Conservation (phyloP, 2,113 vertebrate species). For the Tragelaphus strepsiceros region DNA sequence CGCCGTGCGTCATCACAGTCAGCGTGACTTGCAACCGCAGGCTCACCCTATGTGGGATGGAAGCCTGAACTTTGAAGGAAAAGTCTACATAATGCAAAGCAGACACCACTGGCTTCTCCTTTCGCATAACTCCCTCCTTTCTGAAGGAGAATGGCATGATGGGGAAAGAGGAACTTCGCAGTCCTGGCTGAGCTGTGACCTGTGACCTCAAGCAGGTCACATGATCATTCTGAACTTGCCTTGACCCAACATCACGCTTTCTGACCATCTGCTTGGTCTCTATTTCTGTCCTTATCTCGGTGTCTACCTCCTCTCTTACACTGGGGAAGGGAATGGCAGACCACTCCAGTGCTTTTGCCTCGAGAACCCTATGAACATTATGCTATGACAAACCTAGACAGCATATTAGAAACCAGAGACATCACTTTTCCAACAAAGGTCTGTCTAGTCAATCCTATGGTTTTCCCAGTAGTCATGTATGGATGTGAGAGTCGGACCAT, state of each 20-base stretch:
- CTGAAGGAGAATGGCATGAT: not conserved
- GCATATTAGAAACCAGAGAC: not conserved
- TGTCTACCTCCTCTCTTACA: not conserved
- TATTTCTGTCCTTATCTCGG: too few species aligned
- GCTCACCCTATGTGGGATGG: accelerated
- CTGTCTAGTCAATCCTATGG: not conserved
- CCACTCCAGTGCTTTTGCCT: not conserved
- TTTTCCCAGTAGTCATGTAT: not conserved
- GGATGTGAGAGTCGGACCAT: not conserved
- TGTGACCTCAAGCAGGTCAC: not conserved
- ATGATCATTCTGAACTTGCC: not conserved
- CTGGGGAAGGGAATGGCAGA: not conserved
- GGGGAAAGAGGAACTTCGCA: too few species aligned
- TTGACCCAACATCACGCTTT: not conserved
- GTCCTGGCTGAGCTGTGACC: not conserved
- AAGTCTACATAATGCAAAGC: accelerated
- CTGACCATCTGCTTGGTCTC: not conserved
- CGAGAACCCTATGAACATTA: not conserved
- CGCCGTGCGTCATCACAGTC: accelerated
- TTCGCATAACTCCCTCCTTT: not conserved
- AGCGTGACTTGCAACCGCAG: accelerated
- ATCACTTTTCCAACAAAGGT: not conserved
- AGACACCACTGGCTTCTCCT: not conserved
- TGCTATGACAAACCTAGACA: not conserved
- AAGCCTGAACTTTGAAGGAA: not conserved